phyloP scores from a whole-genome alignment of 2,797 vertebrate species.

The Pampus argenteus region DNA sequence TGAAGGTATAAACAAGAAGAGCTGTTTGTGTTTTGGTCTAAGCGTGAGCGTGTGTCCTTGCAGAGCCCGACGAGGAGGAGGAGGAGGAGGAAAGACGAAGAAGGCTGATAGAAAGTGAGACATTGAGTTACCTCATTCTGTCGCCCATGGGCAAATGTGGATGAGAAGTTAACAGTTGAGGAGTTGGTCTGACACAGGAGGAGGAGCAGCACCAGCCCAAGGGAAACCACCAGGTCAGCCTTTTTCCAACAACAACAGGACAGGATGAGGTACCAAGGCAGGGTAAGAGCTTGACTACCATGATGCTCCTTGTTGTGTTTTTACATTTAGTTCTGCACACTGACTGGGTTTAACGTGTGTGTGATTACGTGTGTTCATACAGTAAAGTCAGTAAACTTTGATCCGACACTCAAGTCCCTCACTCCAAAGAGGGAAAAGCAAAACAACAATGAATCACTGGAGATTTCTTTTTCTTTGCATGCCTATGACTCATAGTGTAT shows the following conservation, averaged over 20 bases:
- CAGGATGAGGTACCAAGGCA: slow-evolving; percentile 84
- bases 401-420: slow-evolving; percentile 20
- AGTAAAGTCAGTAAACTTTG: slow-evolving; percentile 25
- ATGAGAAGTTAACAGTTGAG: slow-evolving; percentile 62
- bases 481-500: slow-evolving; percentile 58
- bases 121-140: slow-evolving; percentile 44
- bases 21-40: slow-evolving; percentile 45
- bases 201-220: slow-evolving; percentile 62
- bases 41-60: slow-evolving; percentile 49
- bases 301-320: slow-evolving; percentile 51
- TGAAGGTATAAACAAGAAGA: slow-evolving; percentile 70
- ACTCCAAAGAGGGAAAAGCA: slow-evolving; percentile 24
- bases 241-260: slow-evolving; percentile 57
- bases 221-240: slow-evolving; percentile 51
- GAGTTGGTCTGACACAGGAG: slow-evolving; percentile 59
- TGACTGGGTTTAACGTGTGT: slow-evolving; percentile 12
- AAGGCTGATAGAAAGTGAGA: slow-evolving; percentile 41
- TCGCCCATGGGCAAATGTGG: slow-evolving; percentile 54
- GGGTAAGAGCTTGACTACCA: slow-evolving; percentile 74
- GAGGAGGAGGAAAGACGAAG: slow-evolving; percentile 29
- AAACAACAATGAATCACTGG: slow-evolving; percentile 60
- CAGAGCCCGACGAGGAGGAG: slow-evolving; percentile 44
- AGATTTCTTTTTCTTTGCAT: slow-evolving; percentile 34
- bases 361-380: not conserved
- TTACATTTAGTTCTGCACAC: slow-evolving; percentile 13